phyloP scores from a whole-genome alignment of 64 coral and sea anemone species.

The Pocillopora damicornis region DNA sequence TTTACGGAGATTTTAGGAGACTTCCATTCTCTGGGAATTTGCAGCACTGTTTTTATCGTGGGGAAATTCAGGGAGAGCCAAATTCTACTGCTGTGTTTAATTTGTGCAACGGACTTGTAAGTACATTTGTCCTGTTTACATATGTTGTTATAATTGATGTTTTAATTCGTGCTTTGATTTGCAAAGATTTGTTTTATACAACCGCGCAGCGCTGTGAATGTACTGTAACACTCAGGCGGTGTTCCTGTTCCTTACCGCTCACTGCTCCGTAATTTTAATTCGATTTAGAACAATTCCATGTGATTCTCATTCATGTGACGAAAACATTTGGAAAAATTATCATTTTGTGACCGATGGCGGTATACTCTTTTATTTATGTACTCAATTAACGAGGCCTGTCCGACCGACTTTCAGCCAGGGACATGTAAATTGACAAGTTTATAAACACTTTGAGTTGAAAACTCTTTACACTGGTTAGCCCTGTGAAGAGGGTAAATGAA shows the following conservation, averaged over 20 bases:
- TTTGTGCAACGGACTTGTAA: constrained; percentile 89
- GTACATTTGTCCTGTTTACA: constrained; percentile 1
- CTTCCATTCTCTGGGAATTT: constrained; percentile 66
- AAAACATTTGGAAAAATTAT: constrained; percentile 72
- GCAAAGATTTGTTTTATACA: not conserved
- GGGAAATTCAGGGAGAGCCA: constrained; percentile 57
- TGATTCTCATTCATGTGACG: constrained; percentile 44
- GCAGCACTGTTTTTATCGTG: constrained; percentile 68
- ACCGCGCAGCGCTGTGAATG: not conserved
- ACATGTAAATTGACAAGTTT: not conserved
- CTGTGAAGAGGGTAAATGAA: not conserved
- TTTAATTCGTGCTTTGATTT: not conserved
- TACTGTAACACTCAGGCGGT: not conserved
- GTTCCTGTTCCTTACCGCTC: not conserved
- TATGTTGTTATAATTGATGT: not conserved
- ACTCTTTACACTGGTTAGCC: not conserved
- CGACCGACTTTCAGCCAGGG: not conserved
- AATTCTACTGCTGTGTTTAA: constrained; percentile 86
- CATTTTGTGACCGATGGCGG: not conserved
- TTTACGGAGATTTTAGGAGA: constrained; percentile 45
- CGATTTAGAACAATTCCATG: constrained; percentile 22
- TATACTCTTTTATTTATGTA: constrained; percentile 50
- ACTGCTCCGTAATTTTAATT: not conserved
- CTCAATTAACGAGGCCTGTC: constrained; percentile 50
- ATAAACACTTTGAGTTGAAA: not conserved